Evolutionary conservation across 2,888 invertebrate species (phyloP), one percentile per base, ranked within the genome.

Genomic region (Macaria notata): DNA sequence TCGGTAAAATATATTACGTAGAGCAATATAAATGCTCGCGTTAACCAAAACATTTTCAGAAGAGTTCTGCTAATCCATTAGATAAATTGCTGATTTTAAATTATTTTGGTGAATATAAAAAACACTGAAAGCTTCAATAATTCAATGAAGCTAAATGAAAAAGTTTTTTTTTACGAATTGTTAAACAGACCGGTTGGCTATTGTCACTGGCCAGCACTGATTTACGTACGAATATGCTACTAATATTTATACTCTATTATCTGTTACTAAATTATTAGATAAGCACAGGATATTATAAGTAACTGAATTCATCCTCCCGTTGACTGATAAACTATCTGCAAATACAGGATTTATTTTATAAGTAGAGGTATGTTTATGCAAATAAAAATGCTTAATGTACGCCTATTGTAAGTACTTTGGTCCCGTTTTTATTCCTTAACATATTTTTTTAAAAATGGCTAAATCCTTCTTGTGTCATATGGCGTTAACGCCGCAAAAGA

Each of bases 181-280:
- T 43, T 4, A 19, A 19, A 39, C 30, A 59, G 63, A 67, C 65
- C 73, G 76, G 73, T 79, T 69, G 75, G 67, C 72, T 73, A 69
- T 70, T 71, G 64, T 64, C 73, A 73, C 79, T 68, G 78, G 76
- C 76, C 75, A 71, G 68, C 62, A 88, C 86, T 88, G 83, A 81
- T 66, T 73, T 63, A 66, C 61, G 67, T 75, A 71, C 68, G 61
- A 62, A 70, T 66, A 67, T 63, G 63, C 63, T 19, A 47, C 68
- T 72, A 33, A 33, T 50, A 50, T 71, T 73, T 63, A 48, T 47
- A 48, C 42, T 30, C 6, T 42, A 66, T 71, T 78, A 76, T 75
- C 72, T 72, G 54, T 58, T 56, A 68, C n/a, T 41, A 41, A 41
- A 41, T 8, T 8, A 41, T 5, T 8, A 76, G 67, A 74, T 78